Percentiles rank a stretch among this genome's conserved stretches.
Evolutionary conservation across 2,797 vertebrate genomes (phyloP).

Genomic region (Gila robusta): DNA sequence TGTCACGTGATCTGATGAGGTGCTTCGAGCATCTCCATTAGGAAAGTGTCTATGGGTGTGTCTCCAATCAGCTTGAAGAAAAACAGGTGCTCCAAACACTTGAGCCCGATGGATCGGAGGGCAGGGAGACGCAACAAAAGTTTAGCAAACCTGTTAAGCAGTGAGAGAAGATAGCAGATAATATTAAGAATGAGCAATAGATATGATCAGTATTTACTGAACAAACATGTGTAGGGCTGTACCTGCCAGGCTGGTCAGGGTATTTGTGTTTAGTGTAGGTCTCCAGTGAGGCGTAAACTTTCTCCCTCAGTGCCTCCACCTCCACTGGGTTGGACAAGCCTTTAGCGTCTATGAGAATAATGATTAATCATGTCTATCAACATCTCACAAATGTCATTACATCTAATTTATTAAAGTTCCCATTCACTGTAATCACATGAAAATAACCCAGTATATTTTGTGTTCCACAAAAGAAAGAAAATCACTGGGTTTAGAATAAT

Average conservation of each 20-base stretch:
- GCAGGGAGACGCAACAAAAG: constrained; percentile 92
- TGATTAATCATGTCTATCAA: background rate
- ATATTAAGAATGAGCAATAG: background rate
- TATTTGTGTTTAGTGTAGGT: constrained; percentile 98
- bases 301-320: constrained; percentile 91
- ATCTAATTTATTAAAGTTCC: background rate
- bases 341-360: constrained; percentile 87
- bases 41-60: constrained; percentile 96
- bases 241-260: constrained; percentile 95
- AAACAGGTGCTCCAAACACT: constrained; percentile 96
- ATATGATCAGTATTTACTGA: background rate
- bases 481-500: too few relatives aligned
- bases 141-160: constrained; percentile 87
- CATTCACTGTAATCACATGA: background rate
- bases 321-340: constrained; percentile 91
- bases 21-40: constrained; percentile 98
- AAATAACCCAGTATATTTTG: background rate
- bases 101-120: constrained; percentile 93
- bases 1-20: constrained; percentile 90
- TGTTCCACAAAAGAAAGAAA: background rate
- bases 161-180: background rate
- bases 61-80: constrained; percentile 98
- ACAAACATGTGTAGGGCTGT: constrained; percentile 9
- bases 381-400: background rate
- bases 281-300: constrained; percentile 94